Conservation (phyloP, 2,797 vertebrate species). For the Clamator glandarius region DNA sequence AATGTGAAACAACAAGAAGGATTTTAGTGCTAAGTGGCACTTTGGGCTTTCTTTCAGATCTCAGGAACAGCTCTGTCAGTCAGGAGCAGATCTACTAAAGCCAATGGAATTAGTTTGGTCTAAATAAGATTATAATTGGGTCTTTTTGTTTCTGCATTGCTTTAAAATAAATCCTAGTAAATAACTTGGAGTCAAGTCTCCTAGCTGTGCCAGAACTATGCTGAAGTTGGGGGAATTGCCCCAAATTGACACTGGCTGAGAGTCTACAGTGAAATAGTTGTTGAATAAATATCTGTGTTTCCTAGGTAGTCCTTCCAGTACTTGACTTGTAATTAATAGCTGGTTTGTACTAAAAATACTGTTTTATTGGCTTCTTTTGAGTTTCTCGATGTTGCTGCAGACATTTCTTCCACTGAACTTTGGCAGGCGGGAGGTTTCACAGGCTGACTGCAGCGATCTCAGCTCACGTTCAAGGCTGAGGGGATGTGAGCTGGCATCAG, state of each 20-base stretch:
- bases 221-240: not conserved
- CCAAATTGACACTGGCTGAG: not conserved
- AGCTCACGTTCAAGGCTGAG: not conserved
- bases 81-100: slow-evolving; percentile 22
- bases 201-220: not conserved
- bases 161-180: slow-evolving; percentile 18
- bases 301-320: not conserved
- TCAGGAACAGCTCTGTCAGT: slow-evolving; percentile 3
- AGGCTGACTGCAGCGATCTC: not conserved
- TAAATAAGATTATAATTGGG: slow-evolving; percentile 44
- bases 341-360: not conserved
- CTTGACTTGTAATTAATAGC: not conserved
- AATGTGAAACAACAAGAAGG: not conserved
- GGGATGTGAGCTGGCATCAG: not conserved
- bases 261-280: not conserved
- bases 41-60: not conserved
- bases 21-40: not conserved
- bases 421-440: not conserved
- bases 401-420: not conserved
- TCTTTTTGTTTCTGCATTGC: slow-evolving; percentile 12
- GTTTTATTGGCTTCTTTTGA: not conserved
- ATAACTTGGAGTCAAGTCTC: not conserved
- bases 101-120: slow-evolving; percentile 29
- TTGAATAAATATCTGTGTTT: not conserved
- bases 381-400: not conserved